Evolutionary conservation across 1,140 invertebrate genomes (phyloP).

Genomic region (Drosophila tsacasi): DNA sequence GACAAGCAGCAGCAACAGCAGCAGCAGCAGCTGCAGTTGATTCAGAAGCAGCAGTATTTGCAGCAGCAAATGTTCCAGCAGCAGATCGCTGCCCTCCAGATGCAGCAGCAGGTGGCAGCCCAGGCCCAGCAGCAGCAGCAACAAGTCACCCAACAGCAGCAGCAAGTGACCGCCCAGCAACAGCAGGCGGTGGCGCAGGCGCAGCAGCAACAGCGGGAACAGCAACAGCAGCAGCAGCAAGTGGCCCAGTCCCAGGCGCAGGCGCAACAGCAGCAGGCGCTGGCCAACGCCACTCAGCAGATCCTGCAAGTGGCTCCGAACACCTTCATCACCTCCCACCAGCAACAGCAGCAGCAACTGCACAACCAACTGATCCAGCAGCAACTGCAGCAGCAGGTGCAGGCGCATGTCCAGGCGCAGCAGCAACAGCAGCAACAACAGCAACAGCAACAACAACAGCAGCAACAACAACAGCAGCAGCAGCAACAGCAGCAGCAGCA

Average conservation of each 20-base stretch:
- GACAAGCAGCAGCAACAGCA: conserved; percentile 65
- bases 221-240: conserved; percentile 79
- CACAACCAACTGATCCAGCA: conserved; percentile 80
- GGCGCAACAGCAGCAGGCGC: conserved; percentile 71
- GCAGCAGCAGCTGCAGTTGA: conserved; percentile 62
- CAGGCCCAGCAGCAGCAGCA: conserved; percentile 51
- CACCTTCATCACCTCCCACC: conserved; percentile 67
- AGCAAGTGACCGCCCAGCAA: conserved; percentile 60
- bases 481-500: conserved; percentile 80
- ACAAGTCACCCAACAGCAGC: conserved; percentile 73
- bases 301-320: conserved; percentile 86
- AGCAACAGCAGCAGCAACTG: conserved; percentile 71
- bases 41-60: conserved; percentile 74
- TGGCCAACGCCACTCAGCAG: conserved; percentile 74
- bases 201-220: conserved; percentile 78
- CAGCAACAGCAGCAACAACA: conserved; percentile 39
- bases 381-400: conserved; percentile 81
- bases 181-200: conserved; percentile 77
- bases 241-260: conserved; percentile 72
- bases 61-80: conserved; percentile 80
- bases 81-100: conserved; percentile 69
- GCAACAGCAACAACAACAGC: conserved; percentile 50
- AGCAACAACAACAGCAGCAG: conserved; percentile 41
- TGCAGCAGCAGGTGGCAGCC: conserved; percentile 75
- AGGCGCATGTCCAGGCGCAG: conserved; percentile 57